Conservation (phyloP, 1,140 invertebrate species). For the Sycobia sp. region DNA sequence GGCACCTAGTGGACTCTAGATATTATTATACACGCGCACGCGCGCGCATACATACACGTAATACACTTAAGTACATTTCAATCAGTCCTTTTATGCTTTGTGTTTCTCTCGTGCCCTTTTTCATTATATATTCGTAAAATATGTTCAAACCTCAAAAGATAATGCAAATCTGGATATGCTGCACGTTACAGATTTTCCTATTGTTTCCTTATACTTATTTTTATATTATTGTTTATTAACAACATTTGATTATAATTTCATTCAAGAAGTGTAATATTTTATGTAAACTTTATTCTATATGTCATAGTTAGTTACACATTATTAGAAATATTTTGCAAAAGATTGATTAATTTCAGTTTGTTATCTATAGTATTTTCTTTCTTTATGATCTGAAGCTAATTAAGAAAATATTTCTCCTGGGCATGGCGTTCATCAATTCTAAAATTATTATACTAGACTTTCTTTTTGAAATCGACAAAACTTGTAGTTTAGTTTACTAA, state of each 20-base stretch:
- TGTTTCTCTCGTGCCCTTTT: slow-evolving; percentile 1
- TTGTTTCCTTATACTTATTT: slow-evolving; percentile 4
- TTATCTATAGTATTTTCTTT: slow-evolving; percentile 55
- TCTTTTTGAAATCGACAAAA: too few species aligned
- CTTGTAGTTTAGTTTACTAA: not conserved
- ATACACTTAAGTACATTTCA: too few species aligned
- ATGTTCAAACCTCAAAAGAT: not conserved
- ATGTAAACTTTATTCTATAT: not conserved
- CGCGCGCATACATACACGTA: too few species aligned
- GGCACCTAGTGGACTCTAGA: too few species aligned
- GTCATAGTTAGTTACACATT: too few species aligned
- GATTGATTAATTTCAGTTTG: slow-evolving; percentile 4
- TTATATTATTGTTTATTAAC: not conserved
- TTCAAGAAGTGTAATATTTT: not conserved
- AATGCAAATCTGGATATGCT: slow-evolving; percentile 20
- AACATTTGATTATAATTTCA: not conserved
- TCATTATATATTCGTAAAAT: too few species aligned
- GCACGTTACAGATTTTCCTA: slow-evolving; percentile 5
- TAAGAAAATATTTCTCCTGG: slow-evolving; percentile 44
- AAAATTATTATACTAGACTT: too few species aligned
- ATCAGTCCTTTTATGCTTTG: not conserved
- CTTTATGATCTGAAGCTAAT: slow-evolving; percentile 42
- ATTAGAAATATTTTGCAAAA: too few species aligned
- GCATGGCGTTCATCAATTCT: slow-evolving; percentile 40
- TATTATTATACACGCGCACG: too few species aligned